Evolutionary conservation across 2,888 invertebrate species (phyloP).

Genomic region (Euphydryas editha): DNA sequence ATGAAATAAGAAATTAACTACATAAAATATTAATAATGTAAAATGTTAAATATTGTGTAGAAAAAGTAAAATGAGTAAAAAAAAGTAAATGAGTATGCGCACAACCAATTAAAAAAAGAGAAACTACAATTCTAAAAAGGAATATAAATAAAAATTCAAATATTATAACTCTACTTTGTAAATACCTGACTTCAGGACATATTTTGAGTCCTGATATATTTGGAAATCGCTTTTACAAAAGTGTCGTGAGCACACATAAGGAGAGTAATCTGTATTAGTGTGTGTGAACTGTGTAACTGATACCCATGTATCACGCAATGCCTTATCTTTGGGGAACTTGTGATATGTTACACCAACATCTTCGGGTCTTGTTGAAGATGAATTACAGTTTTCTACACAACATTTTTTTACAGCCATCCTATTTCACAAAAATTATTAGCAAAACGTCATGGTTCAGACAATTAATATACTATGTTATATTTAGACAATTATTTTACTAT

Average conservation of each 20-base stretch:
- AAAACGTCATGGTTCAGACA: neutral
- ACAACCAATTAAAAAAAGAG: neutral
- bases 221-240: constrained; percentile 89
- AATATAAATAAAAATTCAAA: constrained; percentile 24
- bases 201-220: constrained; percentile 87
- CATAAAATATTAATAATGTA: neutral
- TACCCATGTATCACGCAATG: constrained; percentile 85
- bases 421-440: constrained; percentile 39
- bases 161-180: constrained; percentile 33
- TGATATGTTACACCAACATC: constrained; percentile 90
- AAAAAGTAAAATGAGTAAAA: constrained; percentile 12
- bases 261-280: constrained; percentile 80
- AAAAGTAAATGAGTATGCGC: no score
- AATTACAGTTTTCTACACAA: constrained; percentile 85
- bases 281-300: constrained; percentile 83
- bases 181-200: constrained; percentile 85
- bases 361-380: constrained; percentile 84
- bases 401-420: constrained; percentile 85
- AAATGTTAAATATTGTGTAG: neutral
- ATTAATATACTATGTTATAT: neutral
- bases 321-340: constrained; percentile 87
- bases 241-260: constrained; percentile 89
- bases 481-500: neutral
- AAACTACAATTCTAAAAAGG: constrained; percentile 10
- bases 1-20: neutral